Conservation (phyloP, 2,888 invertebrate genomes). For the Melolontha melolontha region DNA sequence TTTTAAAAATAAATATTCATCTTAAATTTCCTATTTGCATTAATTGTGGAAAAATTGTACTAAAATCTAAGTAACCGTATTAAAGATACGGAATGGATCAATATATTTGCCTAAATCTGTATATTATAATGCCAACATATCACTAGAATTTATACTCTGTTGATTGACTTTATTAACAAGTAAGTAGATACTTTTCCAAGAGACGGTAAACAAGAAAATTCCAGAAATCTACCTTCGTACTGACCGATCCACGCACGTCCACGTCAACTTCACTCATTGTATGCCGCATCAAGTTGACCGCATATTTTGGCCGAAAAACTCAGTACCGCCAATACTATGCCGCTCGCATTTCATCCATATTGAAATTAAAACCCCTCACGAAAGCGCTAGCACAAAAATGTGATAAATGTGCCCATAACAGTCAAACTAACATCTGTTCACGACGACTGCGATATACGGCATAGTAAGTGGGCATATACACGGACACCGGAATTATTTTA, state of each 20-base stretch:
- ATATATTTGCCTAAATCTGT: no score
- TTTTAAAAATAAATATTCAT: no score
- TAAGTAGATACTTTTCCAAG: no score
- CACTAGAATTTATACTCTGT: no score
- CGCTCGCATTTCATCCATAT: conserved; percentile 12
- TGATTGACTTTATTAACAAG: no score
- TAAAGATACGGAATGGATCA: no score
- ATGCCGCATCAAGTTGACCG: conserved; percentile 1
- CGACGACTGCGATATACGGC: conserved; percentile 3
- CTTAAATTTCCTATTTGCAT: no score
- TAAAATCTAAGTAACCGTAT: no score
- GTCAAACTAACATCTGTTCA: conserved; percentile 20
- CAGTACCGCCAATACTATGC: not conserved
- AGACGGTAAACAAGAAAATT: not conserved
- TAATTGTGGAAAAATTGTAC: no score
- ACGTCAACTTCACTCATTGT: conserved; percentile 10
- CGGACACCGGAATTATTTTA: conserved; percentile 18
- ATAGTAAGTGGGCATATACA: not conserved
- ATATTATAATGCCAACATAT: no score
- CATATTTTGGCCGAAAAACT: conserved; percentile 29
- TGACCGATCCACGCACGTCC: conserved; percentile 20
- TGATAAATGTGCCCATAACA: conserved; percentile 28
- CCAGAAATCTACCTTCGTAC: conserved; percentile 18
- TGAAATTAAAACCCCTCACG: conserved; percentile 29
- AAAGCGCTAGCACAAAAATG: conserved; percentile 25